A percentile compares a stretch with the other conserved stretches of the same genome.
Conservation (phyloP, 2,888 invertebrate genomes). For the Apeira syringaria region DNA sequence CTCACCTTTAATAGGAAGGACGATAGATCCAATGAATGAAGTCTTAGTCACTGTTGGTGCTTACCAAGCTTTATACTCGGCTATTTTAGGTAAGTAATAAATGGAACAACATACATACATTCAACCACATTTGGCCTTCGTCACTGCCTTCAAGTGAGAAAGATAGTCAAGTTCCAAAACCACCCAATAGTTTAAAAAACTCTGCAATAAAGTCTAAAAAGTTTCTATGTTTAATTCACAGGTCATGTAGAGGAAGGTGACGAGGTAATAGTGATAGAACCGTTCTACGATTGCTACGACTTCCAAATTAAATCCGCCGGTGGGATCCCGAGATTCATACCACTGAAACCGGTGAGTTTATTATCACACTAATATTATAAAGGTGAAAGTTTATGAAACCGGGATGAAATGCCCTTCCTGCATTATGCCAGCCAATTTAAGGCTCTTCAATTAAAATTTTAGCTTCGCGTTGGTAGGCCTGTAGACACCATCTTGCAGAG, state of each 20-base stretch:
- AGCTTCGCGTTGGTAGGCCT: no score
- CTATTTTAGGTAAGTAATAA: constrained; percentile 85
- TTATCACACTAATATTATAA: no score
- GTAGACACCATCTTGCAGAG: no score
- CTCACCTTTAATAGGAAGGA: constrained; percentile 88
- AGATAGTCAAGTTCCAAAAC: no score
- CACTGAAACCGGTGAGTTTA: constrained; percentile 89
- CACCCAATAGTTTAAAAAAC: no score
- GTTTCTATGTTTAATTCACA: constrained; percentile 17
- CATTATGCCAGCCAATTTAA: no score
- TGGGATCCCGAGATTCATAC: constrained; percentile 93
- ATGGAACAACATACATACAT: no score
- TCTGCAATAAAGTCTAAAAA: not conserved
- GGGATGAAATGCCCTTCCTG: no score
- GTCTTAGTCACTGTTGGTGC: constrained; percentile 96
- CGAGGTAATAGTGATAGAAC: constrained; percentile 98
- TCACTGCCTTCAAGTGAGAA: no score
- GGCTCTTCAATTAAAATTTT: no score
- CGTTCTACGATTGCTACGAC: constrained; percentile 98
- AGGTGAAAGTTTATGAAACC: no score
- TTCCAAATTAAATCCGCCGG: constrained; percentile 96
- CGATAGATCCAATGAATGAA: constrained; percentile 93
- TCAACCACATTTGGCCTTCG: no score
- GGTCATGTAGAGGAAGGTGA: constrained; percentile 94
- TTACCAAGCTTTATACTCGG: constrained; percentile 95